phyloP scores from a whole-genome alignment of 2,113 vertebrate species.

The Rhinoptilus africanus region DNA sequence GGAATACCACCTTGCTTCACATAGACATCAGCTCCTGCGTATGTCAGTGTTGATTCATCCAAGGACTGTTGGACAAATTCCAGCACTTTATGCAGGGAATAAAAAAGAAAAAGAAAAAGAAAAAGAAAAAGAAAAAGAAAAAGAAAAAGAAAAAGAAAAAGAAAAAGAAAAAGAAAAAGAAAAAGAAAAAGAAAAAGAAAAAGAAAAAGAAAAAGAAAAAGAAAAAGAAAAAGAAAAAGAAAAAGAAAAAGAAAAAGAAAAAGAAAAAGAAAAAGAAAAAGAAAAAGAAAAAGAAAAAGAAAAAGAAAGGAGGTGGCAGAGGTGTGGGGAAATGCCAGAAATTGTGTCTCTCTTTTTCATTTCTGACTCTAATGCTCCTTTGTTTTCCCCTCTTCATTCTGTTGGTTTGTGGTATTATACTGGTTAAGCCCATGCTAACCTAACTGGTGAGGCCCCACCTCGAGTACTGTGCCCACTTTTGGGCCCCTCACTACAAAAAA shows the following conservation, averaged over 20 bases:
- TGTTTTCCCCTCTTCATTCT: background rate
- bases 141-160: background rate
- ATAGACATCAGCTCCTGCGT: background rate
- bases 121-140: background rate
- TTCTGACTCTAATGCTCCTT: rapidly evolving
- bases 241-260: background rate
- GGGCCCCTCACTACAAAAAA: too few relatives aligned
- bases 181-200: background rate
- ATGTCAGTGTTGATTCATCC: background rate
- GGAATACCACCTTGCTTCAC: background rate
- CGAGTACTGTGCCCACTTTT: too few relatives aligned
- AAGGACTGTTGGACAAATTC: background rate
- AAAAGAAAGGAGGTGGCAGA: background rate
- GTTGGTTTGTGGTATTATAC: background rate
- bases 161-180: background rate
- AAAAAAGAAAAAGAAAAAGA: background rate
- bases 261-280: background rate
- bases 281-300: background rate
- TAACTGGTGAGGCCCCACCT: too few relatives aligned
- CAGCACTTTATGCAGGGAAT: background rate
- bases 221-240: background rate
- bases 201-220: background rate
- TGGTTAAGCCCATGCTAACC: background rate
- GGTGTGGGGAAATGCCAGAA: background rate
- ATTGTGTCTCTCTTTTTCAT: background rate